These are phyloP conservation scores for Perodicticus potto DNA, from an alignment of 2,797 vertebrate genomes.

Conservation along the genomic window DNA sequence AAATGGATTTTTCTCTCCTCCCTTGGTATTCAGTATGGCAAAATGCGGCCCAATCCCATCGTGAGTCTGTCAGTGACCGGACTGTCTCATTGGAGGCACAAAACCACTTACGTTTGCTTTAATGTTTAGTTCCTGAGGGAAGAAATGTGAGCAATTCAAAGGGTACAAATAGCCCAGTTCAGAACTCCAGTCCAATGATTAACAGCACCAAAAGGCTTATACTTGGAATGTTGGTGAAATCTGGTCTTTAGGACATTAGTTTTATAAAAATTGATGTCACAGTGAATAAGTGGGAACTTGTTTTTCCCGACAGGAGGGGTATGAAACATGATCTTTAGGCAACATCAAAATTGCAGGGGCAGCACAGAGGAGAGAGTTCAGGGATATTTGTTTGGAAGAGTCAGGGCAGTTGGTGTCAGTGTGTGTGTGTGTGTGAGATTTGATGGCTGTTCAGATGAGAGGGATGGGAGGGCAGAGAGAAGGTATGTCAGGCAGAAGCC, in stretches of 20 bases:
- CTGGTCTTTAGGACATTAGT: neutral
- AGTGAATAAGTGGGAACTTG: neutral
- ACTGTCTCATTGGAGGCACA: neutral
- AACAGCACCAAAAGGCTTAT: neutral
- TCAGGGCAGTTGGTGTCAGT: neutral
- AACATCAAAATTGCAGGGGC: neutral
- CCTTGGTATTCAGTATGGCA: neutral
- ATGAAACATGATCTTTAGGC: neutral
- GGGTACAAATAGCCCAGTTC: constrained; percentile 52
- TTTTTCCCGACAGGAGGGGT: neutral
- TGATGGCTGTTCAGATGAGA: neutral
- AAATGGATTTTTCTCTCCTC: neutral
- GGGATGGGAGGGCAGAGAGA: neutral
- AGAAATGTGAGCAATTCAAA: constrained; percentile 58
- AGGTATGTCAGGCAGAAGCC: neutral
- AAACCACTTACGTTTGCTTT: constrained; percentile 51
- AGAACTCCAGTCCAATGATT: constrained; percentile 7
- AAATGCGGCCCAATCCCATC: neutral
- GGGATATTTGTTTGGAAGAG: neutral
- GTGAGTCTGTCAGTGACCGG: constrained; percentile 14
- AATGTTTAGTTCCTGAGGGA: constrained; percentile 47
- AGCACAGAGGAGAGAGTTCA: neutral
- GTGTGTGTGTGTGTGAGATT: neutral
- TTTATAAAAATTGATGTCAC: neutral
- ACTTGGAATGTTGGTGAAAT: constrained; percentile 44